Evolutionary conservation across 2,797 vertebrate genomes (phyloP).

Genomic region (Phalanger gymnotis): DNA sequence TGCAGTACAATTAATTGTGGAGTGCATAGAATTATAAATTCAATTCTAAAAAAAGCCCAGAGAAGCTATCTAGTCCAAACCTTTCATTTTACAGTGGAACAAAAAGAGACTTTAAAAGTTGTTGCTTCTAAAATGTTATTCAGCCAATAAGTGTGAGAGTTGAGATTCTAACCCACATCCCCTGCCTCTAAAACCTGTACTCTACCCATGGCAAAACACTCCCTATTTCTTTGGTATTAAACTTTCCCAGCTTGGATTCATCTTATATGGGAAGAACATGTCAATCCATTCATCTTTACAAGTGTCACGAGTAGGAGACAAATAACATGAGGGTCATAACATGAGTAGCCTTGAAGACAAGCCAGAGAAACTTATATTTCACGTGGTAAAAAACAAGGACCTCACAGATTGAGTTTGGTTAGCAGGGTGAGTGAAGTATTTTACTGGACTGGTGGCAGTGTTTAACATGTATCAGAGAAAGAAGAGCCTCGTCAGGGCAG

Average conservation of each 20-base stretch:
- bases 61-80: not conserved
- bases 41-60: not conserved
- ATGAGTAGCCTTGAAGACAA: not conserved
- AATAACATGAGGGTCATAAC: not conserved
- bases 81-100: not conserved
- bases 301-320: not conserved
- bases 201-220: not conserved
- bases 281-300: not conserved
- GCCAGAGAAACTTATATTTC: not conserved
- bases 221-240: not conserved
- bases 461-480: not conserved
- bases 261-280: not conserved
- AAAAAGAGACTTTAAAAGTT: not conserved
- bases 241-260: not conserved
- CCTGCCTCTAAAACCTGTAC: not conserved
- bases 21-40: not conserved
- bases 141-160: not conserved
- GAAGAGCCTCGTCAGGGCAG: not conserved
- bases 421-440: not conserved
- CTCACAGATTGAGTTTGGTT: too few species aligned
- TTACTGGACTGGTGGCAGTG: not conserved
- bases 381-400: not conserved
- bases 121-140: not conserved
- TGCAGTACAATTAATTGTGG: not conserved
- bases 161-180: not conserved